Percentiles rank a stretch among this genome's conserved stretches.
These are phyloP conservation scores for Vollenhovia emeryi DNA, from an alignment of 1,140 invertebrate genomes.

Conservation along the genomic window DNA sequence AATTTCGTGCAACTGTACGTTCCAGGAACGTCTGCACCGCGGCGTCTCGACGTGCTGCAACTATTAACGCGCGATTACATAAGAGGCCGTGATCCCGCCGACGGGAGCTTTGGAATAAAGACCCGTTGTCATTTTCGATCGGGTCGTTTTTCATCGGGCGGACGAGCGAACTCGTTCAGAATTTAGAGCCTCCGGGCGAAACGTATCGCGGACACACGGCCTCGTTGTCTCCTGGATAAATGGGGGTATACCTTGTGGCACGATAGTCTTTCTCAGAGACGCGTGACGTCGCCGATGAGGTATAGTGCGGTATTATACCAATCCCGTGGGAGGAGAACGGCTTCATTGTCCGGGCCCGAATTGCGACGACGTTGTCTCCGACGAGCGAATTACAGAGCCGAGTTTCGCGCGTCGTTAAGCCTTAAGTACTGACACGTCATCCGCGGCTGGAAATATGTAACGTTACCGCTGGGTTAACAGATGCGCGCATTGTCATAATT, in stretches of 20 bases:
- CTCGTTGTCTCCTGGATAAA: conserved; percentile 56
- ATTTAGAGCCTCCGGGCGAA: not conserved
- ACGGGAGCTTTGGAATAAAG: not conserved
- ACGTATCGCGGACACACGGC: conserved; percentile 9
- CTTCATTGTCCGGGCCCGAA: conserved; percentile 35
- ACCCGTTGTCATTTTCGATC: conserved; percentile 3
- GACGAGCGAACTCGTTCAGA: conserved; percentile 14
- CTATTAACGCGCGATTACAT: not conserved
- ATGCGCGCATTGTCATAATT: conserved; percentile 23
- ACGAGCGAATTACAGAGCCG: conserved; percentile 23
- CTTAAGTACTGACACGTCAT: conserved; percentile 34
- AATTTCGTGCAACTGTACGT: not conserved
- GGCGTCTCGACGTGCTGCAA: not conserved
- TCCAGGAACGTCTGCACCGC: not conserved
- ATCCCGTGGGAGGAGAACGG: conserved; percentile 37
- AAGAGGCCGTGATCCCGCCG: not conserved
- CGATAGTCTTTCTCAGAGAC: conserved; percentile 44
- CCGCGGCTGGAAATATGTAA: conserved; percentile 31
- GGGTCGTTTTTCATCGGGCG: not conserved
- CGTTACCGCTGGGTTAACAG: conserved; percentile 28
- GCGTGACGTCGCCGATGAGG: conserved; percentile 20
- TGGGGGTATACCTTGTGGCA: conserved; percentile 18
- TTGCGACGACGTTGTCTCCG: conserved; percentile 25
- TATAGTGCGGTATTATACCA: conserved; percentile 8
- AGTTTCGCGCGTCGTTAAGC: conserved; percentile 50